Base-by-base conservation (phyloP, 2,888 invertebrate genomes). In the Belgica antarctica region DNA sequence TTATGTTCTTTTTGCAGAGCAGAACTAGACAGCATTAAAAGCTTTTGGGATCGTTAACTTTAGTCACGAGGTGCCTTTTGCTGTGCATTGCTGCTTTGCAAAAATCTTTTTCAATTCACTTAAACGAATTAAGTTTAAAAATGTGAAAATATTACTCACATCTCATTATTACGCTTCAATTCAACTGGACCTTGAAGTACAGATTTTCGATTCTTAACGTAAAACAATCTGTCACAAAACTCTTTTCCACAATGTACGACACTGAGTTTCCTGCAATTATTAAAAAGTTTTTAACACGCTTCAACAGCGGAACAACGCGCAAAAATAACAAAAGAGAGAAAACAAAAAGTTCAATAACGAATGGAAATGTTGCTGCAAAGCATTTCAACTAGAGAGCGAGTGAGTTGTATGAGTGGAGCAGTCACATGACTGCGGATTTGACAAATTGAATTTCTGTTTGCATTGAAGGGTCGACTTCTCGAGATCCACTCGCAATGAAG, bases 381-480 rank as follows among this genome's bases (percentile, higher is more conserved):
- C 22, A 22, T 22, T n/a, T n/a, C n/a, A n/a, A 7, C 22, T 7
- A 52, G 12, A 22, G 19, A 5, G 19, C 8, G 52, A 52, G 52
- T n/a, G 52, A 52, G 12, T 12, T 41, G 41, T 7, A 41, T 41
- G 41, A 41, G 12, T 41, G 41, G 15, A 52, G 7, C 3, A 52
- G 52, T 52, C 52, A 52, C 52, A 52, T 52, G 52, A 52, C n/a
- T n/a, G 34, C 34, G 52, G 52, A n/a, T n/a, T 19, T 22, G 5
- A 19, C 22, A 52, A 52, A 52, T 52, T 52, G 52, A 52, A 52
- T 52, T 52, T 22, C 8, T 52, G 22, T 52, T 52, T 52, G 52
- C 52, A 52, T 52, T n/a, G 8, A 2, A 52, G 3, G 17, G 52
- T 8, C 17, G 52, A 52, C 4, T 52, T 17, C 22, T 52, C 22